A percentile compares a stretch with the other conserved stretches of the same genome.
phyloP scores from a whole-genome alignment of 2,797 vertebrate species.

The Anguilla marmorata region DNA sequence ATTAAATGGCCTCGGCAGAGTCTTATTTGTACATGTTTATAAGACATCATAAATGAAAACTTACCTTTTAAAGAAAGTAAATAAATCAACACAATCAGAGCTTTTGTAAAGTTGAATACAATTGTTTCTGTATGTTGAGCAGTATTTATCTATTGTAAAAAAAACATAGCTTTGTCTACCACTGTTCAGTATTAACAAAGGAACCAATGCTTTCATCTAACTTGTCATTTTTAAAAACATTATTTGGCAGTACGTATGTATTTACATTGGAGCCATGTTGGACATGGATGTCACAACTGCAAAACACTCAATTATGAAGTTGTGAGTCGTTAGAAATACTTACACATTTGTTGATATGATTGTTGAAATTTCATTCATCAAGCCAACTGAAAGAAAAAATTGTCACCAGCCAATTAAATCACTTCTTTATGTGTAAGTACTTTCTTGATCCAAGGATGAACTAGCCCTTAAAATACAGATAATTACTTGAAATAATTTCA shows the following conservation, averaged over 20 bases:
- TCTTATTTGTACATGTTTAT: background rate
- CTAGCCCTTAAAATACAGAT: too few relatives aligned
- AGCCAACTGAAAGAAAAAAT: background rate
- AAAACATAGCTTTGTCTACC: background rate
- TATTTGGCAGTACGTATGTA: background rate
- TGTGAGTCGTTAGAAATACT: too few relatives aligned
- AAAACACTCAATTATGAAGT: background rate
- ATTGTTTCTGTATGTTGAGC: background rate
- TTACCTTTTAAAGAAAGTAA: background rate
- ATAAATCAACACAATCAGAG: background rate
- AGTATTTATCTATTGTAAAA: background rate
- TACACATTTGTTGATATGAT: background rate
- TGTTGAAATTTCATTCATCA: background rate
- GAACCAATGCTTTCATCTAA: background rate
- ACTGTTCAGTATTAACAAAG: background rate
- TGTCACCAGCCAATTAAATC: background rate
- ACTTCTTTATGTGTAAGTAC: background rate
- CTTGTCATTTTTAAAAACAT: background rate
- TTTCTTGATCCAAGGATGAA: background rate
- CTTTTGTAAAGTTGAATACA: background rate
- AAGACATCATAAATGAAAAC: background rate
- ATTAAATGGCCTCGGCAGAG: too few relatives aligned
- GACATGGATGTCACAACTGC: background rate
- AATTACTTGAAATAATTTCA: background rate
- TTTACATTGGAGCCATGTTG: background rate